Evolutionary conservation across 30 jellyfish, hydroid and myxozoan genomes (phyloP), one percentile per base, ranked within the genome.

Genomic region (Euphysa ruthae): DNA sequence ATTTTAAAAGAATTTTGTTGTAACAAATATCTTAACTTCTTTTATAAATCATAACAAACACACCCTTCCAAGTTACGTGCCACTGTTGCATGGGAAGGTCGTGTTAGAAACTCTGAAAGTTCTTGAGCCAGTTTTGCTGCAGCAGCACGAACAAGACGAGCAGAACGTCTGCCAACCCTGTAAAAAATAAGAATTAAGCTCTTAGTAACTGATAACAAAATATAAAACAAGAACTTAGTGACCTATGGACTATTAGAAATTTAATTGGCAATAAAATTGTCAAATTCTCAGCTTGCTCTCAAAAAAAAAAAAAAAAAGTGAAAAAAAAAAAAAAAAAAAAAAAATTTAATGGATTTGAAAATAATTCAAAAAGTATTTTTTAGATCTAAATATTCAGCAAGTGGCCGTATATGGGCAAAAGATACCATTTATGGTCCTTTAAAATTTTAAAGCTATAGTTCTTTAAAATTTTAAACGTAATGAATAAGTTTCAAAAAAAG

Each of bases 161-260:
- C 95, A 38, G 98, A 90, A 30, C 98, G 94, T 6, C 98, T 81
- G 1, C 98, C 98, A 55, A 90, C 71, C 98, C 98, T 90, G 58
- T 4, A 57, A 4, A 32, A 49, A 61, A 26, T 21, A 49, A 0
- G 20, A n/a, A n/a, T n/a, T n/a, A n/a, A n/a, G n/a, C n/a, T n/a
- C n/a, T n/a, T n/a, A n/a, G n/a, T n/a, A n/a, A n/a, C n/a, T n/a
- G n/a, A n/a, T n/a, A n/a, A n/a, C n/a, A n/a, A n/a, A n/a, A n/a
- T n/a, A n/a, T n/a, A n/a, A n/a, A n/a, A n/a, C n/a, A n/a, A n/a
- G n/a, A n/a, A n/a, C n/a, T n/a, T n/a, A n/a, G n/a, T n/a, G n/a
- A n/a, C n/a, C n/a, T n/a, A n/a, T n/a, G n/a, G n/a, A n/a, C n/a
- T n/a, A n/a, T n/a, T n/a, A n/a, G n/a, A n/a, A n/a, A n/a, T n/a